A percentile compares a stretch with the other conserved stretches of the same genome.
phyloP scores from a whole-genome alignment of 2,888 invertebrate species.

The Campoplex capitator region DNA sequence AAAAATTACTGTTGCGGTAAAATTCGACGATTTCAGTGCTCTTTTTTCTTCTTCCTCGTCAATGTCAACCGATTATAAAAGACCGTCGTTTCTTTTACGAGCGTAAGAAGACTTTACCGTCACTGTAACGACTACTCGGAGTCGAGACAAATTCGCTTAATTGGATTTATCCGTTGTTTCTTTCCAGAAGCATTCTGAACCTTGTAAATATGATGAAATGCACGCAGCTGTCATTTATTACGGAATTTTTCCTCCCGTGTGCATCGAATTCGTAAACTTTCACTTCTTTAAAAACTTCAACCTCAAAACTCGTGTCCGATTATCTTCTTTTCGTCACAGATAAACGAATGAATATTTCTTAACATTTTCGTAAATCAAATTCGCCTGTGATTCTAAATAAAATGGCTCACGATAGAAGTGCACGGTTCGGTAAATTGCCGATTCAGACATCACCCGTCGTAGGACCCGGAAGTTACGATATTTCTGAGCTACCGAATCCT shows the following conservation, averaged over 20 bases:
- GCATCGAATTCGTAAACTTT: neutral
- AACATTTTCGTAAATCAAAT: neutral
- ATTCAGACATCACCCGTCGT: constrained; percentile 68
- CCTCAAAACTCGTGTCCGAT: neutral
- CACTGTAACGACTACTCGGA: neutral
- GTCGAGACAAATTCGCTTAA: neutral
- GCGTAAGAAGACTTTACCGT: neutral
- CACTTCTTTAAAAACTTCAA: neutral
- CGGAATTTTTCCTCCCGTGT: neutral
- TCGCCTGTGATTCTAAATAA: neutral
- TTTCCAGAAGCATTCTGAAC: neutral
- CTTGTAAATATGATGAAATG: neutral
- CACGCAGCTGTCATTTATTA: neutral
- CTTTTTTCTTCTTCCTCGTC: neutral
- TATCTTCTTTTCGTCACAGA: no score
- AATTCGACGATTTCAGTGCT: neutral
- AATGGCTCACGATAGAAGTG: constrained; percentile 72
- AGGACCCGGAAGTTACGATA: constrained; percentile 74
- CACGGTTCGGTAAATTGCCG: constrained; percentile 70
- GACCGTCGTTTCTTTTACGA: neutral
- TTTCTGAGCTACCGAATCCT: constrained; percentile 57
- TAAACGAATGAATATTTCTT: neutral
- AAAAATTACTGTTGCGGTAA: constrained; percentile 54
- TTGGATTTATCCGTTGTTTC: neutral
- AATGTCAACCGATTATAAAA: neutral